Base-by-base conservation (phyloP, 2,797 vertebrate species). In the Lutjanus argentimaculatus region DNA sequence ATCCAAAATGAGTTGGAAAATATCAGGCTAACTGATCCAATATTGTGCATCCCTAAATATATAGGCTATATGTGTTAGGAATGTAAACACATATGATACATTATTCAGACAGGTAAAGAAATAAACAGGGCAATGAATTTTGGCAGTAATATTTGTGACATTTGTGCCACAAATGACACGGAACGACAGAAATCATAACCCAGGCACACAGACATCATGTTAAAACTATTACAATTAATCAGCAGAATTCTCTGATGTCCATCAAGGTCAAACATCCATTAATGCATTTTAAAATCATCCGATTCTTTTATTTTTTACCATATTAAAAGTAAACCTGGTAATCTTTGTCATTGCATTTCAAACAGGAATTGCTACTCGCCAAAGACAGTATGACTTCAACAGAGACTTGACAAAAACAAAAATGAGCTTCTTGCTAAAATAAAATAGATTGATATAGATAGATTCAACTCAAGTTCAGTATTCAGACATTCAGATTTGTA, bases 401-500 rank as follows among this genome's bases (percentile, higher is more conserved):
- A 22, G 15, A 48, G 45, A 36, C 25, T 73, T 16, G 8, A 22
- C 51, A 64, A 19, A 45, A 55, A 36, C 30, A 36, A 36, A 36
- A 36, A 36, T 36, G 30, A 36, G 30, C 30, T 36, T 36, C 30
- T 36, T 36, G 30, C 30, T 6, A 36, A 36, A 3, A 36, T 36
- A 36, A 36, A 36, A 36, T 36, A 36, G 30, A 36, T 36, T 36
- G 30, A 36, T 36, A 4, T 36, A 36, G 12, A n/a, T 6, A 10
- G 42, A 48, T 42, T 36, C 6, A 43, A 21, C 21, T 21, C 42
- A 30, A 55, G 11, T 63, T 48, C 17, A 62, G 43, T 36, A 49
- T 55, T 63, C 10, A 77, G 58, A 52, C 9, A 52, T 78, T 59
- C 59, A 49, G 13, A 30, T 36, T 36, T 36, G 6, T 36, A 36